These are phyloP conservation scores for Clarias laeviceps DNA, from an alignment of 2,797 vertebrate genomes.

Conservation along the genomic window DNA sequence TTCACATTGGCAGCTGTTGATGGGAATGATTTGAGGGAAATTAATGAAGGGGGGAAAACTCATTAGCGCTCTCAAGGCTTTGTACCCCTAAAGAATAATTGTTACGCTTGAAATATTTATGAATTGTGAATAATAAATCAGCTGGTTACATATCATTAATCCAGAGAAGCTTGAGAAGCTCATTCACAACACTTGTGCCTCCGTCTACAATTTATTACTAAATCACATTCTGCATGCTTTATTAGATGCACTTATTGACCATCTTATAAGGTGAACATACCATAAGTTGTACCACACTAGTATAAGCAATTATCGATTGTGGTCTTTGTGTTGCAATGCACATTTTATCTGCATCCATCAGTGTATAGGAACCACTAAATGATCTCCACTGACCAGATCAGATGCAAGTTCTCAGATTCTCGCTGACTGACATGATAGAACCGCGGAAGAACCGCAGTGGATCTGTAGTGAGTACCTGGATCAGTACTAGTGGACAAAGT, in stretches of 20 bases:
- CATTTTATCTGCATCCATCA: slow-evolving; percentile 1
- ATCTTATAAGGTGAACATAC: background rate
- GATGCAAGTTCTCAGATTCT: background rate
- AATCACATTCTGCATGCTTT: background rate
- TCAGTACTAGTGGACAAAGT: background rate
- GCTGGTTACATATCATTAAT: background rate
- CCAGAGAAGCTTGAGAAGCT: too few relatives aligned
- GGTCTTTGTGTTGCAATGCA: too few relatives aligned
- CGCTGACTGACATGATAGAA: background rate
- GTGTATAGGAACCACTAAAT: background rate
- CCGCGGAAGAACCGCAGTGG: too few relatives aligned
- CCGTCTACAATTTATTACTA: background rate
- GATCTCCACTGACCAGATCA: background rate
- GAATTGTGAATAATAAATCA: background rate
- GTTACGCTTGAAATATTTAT: slow-evolving; percentile 3
- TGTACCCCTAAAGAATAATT: background rate
- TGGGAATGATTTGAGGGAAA: background rate
- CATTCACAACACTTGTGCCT: background rate
- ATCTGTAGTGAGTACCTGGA: background rate
- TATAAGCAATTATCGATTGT: background rate
- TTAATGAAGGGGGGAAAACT: background rate
- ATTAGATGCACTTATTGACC: background rate
- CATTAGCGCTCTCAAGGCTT: slow-evolving; percentile 4
- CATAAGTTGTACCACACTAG: background rate
- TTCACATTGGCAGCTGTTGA: background rate